phyloP scores from a whole-genome alignment of 2,797 vertebrate genomes.

The Acridotheres tristis region DNA sequence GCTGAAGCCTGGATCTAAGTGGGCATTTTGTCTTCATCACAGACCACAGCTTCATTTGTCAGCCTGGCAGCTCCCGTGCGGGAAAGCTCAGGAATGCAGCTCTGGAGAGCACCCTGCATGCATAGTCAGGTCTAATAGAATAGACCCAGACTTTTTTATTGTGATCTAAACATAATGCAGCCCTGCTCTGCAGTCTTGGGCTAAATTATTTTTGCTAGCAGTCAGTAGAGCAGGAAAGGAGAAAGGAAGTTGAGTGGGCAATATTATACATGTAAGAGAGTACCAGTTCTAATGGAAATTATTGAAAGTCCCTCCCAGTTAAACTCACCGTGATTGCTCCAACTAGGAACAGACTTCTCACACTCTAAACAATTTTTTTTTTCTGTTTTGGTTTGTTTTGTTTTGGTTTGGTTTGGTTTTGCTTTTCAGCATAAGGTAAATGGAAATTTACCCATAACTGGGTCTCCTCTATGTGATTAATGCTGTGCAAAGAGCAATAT shows the following conservation, averaged over 20 bases:
- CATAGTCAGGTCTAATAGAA: neutral
- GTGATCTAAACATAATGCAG: neutral
- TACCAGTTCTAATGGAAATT: neutral
- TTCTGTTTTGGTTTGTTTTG: too few relatives aligned
- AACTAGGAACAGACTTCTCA: neutral
- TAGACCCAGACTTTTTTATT: neutral
- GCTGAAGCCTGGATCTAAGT: constrained; percentile 3
- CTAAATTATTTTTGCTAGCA: neutral
- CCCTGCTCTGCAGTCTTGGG: neutral
- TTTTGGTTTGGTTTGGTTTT: neutral
- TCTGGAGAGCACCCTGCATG: neutral
- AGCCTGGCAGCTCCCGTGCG: constrained; percentile 13
- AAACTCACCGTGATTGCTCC: neutral
- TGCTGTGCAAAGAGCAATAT: neutral
- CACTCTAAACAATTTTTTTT: neutral
- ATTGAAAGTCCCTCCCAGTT: neutral
- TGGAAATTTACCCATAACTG: too few relatives aligned
- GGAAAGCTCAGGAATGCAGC: neutral
- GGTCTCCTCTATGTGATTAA: neutral
- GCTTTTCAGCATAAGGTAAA: neutral
- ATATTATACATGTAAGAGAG: accelerated
- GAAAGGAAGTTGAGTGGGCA: neutral
- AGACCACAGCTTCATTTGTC: constrained; percentile 62
- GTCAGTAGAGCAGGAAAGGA: neutral
- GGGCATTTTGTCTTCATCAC: constrained; percentile 69